Percentiles rank a stretch among this genome's conserved stretches.
Conservation (phyloP, 2,797 vertebrate genomes). For the Halcyon smyrnensis region DNA sequence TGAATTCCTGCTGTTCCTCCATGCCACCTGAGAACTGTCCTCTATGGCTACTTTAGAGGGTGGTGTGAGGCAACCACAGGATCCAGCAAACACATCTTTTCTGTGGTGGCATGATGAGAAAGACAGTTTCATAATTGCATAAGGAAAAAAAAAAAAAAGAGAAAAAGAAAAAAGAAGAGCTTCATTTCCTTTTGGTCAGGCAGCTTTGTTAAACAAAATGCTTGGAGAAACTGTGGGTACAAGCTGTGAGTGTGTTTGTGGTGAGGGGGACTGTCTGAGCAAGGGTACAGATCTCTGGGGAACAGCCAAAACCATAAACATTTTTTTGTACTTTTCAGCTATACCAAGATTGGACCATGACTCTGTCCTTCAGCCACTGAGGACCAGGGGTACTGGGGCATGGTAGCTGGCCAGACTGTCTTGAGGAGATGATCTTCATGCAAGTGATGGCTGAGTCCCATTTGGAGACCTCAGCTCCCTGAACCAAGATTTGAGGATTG, state of each 20-base stretch:
- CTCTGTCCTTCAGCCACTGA: not conserved
- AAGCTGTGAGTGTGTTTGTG: not conserved
- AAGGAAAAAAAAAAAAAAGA: not conserved
- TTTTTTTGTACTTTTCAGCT: not conserved
- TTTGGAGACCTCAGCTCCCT: not conserved
- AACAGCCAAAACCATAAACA: not conserved
- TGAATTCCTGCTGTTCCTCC: not conserved
- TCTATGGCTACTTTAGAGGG: not conserved
- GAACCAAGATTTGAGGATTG: not conserved
- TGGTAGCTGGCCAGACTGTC: not conserved
- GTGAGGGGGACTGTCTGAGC: not conserved
- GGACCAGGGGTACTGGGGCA: not conserved
- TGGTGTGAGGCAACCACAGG: not conserved
- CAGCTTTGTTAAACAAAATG: not conserved
- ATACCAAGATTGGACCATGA: not conserved
- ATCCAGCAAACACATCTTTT: not conserved
- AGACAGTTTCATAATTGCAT: not conserved
- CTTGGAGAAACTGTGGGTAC: not conserved
- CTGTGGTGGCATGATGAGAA: not conserved
- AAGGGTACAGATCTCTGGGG: not conserved
- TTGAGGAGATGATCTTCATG: not conserved
- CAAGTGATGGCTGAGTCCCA: not conserved
- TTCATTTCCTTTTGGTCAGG: slow-evolving; percentile 1
- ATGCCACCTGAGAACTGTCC: not conserved
- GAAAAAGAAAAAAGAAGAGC: not conserved